These are phyloP conservation scores for Staurois parvus DNA, from an alignment of 2,797 vertebrate species.

Conservation along the genomic window DNA sequence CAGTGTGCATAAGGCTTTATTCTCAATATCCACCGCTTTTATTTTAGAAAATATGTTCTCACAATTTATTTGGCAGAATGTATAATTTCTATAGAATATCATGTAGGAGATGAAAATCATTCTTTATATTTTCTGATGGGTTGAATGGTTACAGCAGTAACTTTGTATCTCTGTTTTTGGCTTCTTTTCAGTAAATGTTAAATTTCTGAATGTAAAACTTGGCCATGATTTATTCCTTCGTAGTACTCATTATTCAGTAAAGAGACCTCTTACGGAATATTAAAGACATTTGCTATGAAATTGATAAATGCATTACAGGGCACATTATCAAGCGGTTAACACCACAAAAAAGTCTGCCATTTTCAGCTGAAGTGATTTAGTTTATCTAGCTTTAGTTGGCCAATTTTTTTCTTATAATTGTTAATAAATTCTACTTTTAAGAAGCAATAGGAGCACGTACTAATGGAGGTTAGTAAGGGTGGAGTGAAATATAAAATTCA, in stretches of 20 bases:
- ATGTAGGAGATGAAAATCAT: background rate
- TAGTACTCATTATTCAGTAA: slow-evolving; percentile 5
- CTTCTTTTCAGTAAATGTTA: slow-evolving; percentile 17
- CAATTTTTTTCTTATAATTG: background rate
- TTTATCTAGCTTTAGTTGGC: slow-evolving; percentile 1
- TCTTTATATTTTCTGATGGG: background rate
- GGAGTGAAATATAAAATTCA: background rate
- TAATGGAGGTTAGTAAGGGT: background rate
- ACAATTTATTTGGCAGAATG: too few relatives aligned
- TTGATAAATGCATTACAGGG: slow-evolving; percentile 16
- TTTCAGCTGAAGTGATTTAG: slow-evolving; percentile 7
- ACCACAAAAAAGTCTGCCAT: background rate
- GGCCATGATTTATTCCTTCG: background rate
- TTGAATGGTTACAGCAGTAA: background rate
- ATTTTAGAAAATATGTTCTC: too few relatives aligned
- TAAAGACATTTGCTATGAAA: slow-evolving; percentile 14
- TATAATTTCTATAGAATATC: too few relatives aligned
- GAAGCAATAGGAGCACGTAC: background rate
- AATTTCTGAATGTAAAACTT: slow-evolving; percentile 4
- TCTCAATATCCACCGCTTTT: too few relatives aligned
- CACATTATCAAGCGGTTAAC: slow-evolving; percentile 15
- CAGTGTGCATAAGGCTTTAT: too few relatives aligned
- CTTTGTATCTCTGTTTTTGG: background rate
- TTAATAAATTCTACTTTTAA: background rate
- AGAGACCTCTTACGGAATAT: background rate